Base-by-base conservation (phyloP, 2,113 vertebrate genomes). In the Arenaria interpres region DNA sequence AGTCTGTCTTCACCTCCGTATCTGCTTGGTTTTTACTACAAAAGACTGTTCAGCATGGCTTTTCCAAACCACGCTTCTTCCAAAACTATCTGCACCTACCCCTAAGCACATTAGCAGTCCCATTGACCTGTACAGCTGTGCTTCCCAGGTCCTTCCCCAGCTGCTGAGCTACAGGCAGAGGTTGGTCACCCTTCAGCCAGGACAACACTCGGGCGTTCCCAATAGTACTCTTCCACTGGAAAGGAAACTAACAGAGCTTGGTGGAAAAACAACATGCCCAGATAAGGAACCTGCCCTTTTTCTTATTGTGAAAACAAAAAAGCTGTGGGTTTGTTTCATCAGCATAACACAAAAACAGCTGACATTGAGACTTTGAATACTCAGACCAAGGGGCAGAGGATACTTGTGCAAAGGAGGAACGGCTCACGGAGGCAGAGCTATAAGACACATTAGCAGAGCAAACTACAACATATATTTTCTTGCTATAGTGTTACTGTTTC, bases 261-360 rank as follows among this genome's bases (percentile, higher is more conserved):
- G 72, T 80, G 56, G 67, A 94, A 93, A 96, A 96, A 88, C 10
- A 75, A 28, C 7, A 9, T 9, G 30, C 39, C 53, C 63, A 64
- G 91, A 97, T 96, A 95, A 88, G 85, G 94, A 97, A 96, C 91
- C 51, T 85, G 81, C 43, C 51, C 46, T 81, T 89, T 81, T 69
- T 86, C 68, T 80, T 90, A 23, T 39, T 95, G 48, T 68, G 90
- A 94, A 84, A 68, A 68, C 79, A 84, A 90, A 76, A 68, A 94
- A 94, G 43, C 51, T 64, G 69, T 72, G 69, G 64, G 50, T 91
- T 94, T 96, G 91, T 95, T 95, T 94, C 24, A 94, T 96, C 96
- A 97, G 96, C 96, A 96, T 41, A 97, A 96, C 71, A 69, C 46
- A 75, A 56, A 95, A 97, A 59, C 22, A 94, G 93, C 97, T 97